Evolutionary conservation across 2,888 invertebrate genomes (phyloP).

Genomic region (Amblyjoppa proteus): DNA sequence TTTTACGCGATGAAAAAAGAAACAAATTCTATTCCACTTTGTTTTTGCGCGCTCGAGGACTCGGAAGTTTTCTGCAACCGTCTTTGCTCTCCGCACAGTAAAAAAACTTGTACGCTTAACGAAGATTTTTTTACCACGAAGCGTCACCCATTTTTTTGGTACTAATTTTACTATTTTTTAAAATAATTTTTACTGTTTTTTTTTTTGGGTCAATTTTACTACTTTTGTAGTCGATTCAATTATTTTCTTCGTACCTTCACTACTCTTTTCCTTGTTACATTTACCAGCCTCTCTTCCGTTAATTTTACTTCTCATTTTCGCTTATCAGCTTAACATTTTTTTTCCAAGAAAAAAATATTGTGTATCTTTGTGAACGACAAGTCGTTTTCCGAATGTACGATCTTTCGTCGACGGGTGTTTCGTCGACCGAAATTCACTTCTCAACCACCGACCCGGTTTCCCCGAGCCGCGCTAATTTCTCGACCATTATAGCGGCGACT

Average conservation of each 20-base stretch:
- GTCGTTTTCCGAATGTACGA: neutral
- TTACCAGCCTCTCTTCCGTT: neutral
- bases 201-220: neutral
- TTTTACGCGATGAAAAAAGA: neutral
- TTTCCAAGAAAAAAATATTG: neutral
- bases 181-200: neutral
- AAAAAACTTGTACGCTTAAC: neutral
- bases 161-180: too few species aligned
- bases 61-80: neutral
- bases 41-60: neutral
- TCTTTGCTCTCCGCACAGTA: neutral
- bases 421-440: neutral
- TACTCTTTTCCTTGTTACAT: neutral
- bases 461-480: conserved; percentile 35
- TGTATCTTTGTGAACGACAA: neutral
- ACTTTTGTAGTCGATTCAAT: neutral
- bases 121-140: neutral
- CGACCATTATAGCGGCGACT: conserved; percentile 9
- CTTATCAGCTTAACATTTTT: neutral
- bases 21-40: neutral
- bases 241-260: too few species aligned
- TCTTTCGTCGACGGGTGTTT: neutral
- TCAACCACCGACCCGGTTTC: conserved; percentile 42
- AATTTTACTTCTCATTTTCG: neutral
- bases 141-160: neutral